Percentiles rank a stretch among this genome's conserved stretches.
phyloP scores from a whole-genome alignment of 2,888 invertebrate species.

The Cryptocephalus moraei region DNA sequence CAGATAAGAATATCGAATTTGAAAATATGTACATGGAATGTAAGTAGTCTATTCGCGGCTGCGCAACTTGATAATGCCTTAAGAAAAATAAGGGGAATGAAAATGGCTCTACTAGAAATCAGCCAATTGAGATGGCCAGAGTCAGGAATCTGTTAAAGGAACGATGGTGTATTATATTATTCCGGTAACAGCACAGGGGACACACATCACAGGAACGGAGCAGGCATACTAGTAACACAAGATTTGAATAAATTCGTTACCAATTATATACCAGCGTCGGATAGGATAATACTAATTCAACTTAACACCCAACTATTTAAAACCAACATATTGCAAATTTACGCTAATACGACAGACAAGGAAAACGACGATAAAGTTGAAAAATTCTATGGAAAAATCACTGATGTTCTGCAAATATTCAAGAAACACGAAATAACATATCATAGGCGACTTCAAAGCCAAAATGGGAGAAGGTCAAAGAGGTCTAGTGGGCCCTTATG shows the following conservation, averaged over 20 bases:
- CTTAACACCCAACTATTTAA: neutral
- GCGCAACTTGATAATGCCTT: neutral
- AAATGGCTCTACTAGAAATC: neutral
- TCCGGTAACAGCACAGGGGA: neutral
- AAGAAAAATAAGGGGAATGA: neutral
- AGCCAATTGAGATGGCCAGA: neutral
- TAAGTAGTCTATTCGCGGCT: neutral
- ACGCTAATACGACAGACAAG: neutral
- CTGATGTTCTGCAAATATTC: neutral
- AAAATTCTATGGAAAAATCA: no score
- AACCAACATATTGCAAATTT: neutral
- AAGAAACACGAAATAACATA: neutral
- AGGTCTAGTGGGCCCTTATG: neutral
- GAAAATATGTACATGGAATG: no score
- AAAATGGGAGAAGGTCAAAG: neutral
- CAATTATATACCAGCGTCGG: neutral
- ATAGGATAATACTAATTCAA: neutral
- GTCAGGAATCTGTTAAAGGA: neutral
- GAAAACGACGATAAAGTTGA: neutral
- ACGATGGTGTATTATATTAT: neutral
- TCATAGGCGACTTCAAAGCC: neutral
- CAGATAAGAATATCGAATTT: constrained; percentile 1
- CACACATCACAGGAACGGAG: neutral
- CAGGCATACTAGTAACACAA: neutral
- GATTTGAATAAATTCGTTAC: neutral